A percentile compares a stretch with the other conserved stretches of the same genome.
phyloP scores from a whole-genome alignment of 2,888 invertebrate genomes.

The Polymixis lichenea region DNA sequence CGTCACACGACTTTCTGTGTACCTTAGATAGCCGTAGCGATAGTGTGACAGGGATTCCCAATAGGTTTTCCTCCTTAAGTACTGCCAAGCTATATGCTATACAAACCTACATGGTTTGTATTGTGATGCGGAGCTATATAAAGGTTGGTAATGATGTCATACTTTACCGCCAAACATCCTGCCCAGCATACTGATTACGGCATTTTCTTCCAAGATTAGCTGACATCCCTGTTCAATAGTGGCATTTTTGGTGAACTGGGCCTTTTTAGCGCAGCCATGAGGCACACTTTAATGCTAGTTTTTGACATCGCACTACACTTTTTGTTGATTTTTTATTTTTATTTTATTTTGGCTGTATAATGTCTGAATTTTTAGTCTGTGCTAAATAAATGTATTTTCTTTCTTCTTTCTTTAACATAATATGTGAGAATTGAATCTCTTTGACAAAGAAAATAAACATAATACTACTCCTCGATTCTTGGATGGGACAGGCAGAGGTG shows the following conservation, averaged over 20 bases:
- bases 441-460: neutral
- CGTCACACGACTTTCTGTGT: neutral
- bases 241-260: too few relatives aligned
- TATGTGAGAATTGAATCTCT: neutral
- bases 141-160: slow-evolving; percentile 45
- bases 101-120: neutral
- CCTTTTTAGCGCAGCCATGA: too few relatives aligned
- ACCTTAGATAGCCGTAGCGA: neutral
- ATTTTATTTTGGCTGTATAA: too few relatives aligned
- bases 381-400: too few relatives aligned
- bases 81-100: too few relatives aligned
- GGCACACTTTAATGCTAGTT: too few relatives aligned
- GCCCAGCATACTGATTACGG: slow-evolving; percentile 37
- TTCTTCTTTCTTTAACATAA: too few relatives aligned
- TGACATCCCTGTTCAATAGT: neutral
- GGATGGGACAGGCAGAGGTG: neutral
- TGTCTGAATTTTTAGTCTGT: too few relatives aligned
- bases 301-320: too few relatives aligned
- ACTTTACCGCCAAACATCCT: neutral
- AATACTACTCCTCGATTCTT: neutral
- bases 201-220: slow-evolving; percentile 29
- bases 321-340: too few relatives aligned
- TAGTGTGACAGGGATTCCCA: neutral
- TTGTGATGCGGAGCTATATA: too few relatives aligned
- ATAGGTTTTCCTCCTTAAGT: slow-evolving; percentile 1